Evolutionary conservation across 2,797 vertebrate genomes (phyloP).

Genomic region (Phoxinus dragarum): DNA sequence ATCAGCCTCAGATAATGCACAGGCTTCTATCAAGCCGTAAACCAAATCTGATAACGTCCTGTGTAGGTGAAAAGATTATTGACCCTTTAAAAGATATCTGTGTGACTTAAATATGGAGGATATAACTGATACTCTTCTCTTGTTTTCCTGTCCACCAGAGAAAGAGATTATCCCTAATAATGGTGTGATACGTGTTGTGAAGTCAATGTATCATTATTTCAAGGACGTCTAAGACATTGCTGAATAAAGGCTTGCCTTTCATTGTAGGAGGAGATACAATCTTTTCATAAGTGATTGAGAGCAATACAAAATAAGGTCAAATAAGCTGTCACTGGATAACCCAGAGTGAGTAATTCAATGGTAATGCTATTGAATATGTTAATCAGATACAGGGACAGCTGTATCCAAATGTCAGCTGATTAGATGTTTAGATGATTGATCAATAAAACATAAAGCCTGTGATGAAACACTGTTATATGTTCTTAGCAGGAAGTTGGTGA

Average conservation of each 20-base stretch:
- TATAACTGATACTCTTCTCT: constrained; percentile 86
- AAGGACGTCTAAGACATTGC: constrained; percentile 45
- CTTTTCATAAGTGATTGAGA: constrained; percentile 42
- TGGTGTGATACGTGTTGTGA: constrained; percentile 45
- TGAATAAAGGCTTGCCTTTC: constrained; percentile 33
- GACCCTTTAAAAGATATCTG: constrained; percentile 89
- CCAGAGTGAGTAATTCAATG: constrained; percentile 27
- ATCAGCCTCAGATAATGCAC: constrained; percentile 84
- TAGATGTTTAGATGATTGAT: constrained; percentile 33
- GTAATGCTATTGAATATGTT: constrained; percentile 38
- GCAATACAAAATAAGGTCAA: constrained; percentile 39
- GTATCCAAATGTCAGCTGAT: constrained; percentile 39
- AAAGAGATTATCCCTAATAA: constrained; percentile 82
- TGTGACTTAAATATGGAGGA: constrained; percentile 81
- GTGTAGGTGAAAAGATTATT: constrained; percentile 92
- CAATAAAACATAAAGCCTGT: background rate
- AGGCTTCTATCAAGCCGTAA: constrained; percentile 85
- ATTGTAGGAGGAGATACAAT: constrained; percentile 17
- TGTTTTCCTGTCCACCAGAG: constrained; percentile 78
- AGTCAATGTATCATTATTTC: constrained; percentile 46
- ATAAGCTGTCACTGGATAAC: constrained; percentile 38
- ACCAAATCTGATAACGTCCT: constrained; percentile 89
- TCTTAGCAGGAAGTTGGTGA: constrained; percentile 1
- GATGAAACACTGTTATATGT: background rate
- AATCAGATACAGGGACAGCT: constrained; percentile 33